Percentiles rank a stretch among this genome's conserved stretches.
Evolutionary conservation across 1,140 invertebrate genomes (phyloP).

Genomic region (Lordiphosa stackelbergi): DNA sequence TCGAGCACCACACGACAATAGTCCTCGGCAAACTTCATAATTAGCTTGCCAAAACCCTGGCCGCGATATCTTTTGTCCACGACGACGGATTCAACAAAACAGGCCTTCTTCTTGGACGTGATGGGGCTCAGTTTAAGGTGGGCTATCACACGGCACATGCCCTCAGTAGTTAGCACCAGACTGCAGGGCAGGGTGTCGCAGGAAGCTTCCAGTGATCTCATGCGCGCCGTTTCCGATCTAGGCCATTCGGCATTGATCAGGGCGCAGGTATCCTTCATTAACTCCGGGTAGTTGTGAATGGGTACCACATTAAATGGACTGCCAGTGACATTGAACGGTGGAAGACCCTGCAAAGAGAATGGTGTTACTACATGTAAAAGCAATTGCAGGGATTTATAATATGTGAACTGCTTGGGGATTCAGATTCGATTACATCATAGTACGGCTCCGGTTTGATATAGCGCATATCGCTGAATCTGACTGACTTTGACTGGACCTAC

Average conservation of each 20-base stretch:
- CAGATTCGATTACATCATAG: slow-evolving; percentile 62
- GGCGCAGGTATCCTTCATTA: slow-evolving; percentile 82
- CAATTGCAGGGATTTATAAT: not conserved
- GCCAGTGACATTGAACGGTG: slow-evolving; percentile 75
- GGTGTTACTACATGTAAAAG: slow-evolving; percentile 3
- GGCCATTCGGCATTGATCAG: slow-evolving; percentile 90
- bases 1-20: slow-evolving; percentile 81
- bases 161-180: slow-evolving; percentile 82
- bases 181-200: slow-evolving; percentile 85
- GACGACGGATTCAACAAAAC: slow-evolving; percentile 87
- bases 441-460: slow-evolving; percentile 76
- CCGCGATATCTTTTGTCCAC: slow-evolving; percentile 83
- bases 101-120: slow-evolving; percentile 81
- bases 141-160: slow-evolving; percentile 81
- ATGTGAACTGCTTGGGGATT: slow-evolving; percentile 10
- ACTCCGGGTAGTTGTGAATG: slow-evolving; percentile 84
- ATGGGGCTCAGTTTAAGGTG: slow-evolving; percentile 86
- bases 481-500: slow-evolving; percentile 44
- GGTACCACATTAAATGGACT: slow-evolving; percentile 80
- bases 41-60: slow-evolving; percentile 84
- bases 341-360: slow-evolving; percentile 66
- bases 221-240: slow-evolving; percentile 84
- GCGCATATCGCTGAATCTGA: slow-evolving; percentile 65
- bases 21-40: slow-evolving; percentile 84
- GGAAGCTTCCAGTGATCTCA: slow-evolving; percentile 83